These are phyloP conservation scores for Cistogaster globosa DNA, from an alignment of 2,888 invertebrate species.

Conservation along the genomic window DNA sequence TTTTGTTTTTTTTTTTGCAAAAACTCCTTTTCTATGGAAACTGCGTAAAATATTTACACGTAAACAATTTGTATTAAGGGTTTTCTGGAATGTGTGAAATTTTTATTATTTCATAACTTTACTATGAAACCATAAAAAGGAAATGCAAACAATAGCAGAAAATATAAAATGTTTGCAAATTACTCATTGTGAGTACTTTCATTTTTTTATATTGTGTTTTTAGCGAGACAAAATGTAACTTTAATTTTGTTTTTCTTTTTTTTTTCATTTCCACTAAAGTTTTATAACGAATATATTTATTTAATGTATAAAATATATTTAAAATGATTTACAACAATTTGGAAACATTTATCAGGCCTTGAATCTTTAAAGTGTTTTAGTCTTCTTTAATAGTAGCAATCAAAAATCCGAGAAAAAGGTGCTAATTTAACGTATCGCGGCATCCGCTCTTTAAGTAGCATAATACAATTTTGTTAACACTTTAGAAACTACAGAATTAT, in stretches of 20 bases:
- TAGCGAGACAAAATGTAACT: not conserved
- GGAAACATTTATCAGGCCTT: too few species aligned
- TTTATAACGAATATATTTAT: not conserved
- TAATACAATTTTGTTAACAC: too few species aligned
- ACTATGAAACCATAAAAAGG: not conserved
- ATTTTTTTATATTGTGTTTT: not conserved
- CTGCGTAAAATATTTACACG: not conserved
- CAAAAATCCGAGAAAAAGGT: too few species aligned
- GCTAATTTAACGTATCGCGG: too few species aligned
- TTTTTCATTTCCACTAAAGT: not conserved
- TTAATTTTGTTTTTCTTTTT: too few species aligned
- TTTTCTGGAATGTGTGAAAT: constrained; percentile 34
- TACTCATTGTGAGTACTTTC: not conserved
- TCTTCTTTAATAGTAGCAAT: too few species aligned
- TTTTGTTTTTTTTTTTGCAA: not conserved
- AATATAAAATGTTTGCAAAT: constrained; percentile 12
- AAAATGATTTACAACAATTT: too few species aligned
- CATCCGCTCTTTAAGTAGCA: too few species aligned
- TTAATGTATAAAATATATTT: too few species aligned
- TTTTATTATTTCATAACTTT: constrained; percentile 20
- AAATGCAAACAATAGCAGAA: not conserved
- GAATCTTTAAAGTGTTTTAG: too few species aligned
- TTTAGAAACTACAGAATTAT: too few species aligned
- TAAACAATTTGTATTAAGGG: constrained; percentile 17
- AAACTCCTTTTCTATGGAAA: not conserved